Evolutionary conservation across 1,140 invertebrate genomes (phyloP).

Genomic region (Ruditapes philippinarum): DNA sequence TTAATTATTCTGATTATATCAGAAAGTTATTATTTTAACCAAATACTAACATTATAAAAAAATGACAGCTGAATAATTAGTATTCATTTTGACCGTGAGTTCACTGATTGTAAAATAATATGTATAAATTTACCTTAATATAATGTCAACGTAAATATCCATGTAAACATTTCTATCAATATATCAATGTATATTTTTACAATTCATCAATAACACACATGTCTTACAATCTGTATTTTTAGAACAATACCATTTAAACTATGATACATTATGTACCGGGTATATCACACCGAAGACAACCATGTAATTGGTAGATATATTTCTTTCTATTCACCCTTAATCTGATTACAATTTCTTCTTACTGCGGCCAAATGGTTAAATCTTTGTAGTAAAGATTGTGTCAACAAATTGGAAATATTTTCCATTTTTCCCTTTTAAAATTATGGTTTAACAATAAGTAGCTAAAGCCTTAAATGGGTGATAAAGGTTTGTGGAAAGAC

Average conservation of each 20-base stretch:
- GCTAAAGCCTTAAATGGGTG: background rate
- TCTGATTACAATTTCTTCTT: background rate
- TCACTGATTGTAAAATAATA: no score
- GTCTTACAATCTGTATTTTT: background rate
- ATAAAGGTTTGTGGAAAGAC: no score
- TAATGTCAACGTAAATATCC: background rate
- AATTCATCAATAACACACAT: constrained; percentile 3
- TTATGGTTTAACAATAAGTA: background rate
- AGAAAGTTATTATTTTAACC: no score
- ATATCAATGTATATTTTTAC: background rate
- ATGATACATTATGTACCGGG: background rate
- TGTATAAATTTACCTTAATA: background rate
- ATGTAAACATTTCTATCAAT: background rate
- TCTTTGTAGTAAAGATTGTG: background rate
- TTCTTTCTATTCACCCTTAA: background rate
- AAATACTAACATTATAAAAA: no score
- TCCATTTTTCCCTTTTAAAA: background rate
- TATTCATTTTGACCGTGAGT: no score
- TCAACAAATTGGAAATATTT: background rate
- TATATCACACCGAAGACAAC: background rate
- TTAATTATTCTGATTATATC: no score
- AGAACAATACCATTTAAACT: background rate
- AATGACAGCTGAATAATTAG: no score
- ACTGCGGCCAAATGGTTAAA: background rate
- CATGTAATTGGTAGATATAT: background rate